A percentile compares a stretch with the other conserved stretches of the same genome.
phyloP scores from a whole-genome alignment of 2,888 invertebrate species.

The Chrysopilus asiliformis region DNA sequence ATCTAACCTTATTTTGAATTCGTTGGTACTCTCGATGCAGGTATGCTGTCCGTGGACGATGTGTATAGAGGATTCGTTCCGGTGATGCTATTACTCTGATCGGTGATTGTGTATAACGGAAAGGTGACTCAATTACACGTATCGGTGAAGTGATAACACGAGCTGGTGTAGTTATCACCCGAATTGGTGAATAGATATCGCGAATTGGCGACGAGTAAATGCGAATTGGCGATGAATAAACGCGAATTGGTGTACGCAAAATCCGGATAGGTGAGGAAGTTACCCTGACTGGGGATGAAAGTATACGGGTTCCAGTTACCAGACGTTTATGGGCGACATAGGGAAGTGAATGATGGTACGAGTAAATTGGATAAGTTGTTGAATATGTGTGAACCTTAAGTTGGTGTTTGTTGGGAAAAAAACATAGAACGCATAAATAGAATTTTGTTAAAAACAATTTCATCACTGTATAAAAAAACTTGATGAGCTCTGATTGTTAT shows the following conservation, averaged over 20 bases:
- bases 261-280: conserved; percentile 29
- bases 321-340: conserved; percentile 21
- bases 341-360: conserved; percentile 28
- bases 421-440: too few relatives aligned
- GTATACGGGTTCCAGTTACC: conserved; percentile 17
- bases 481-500: too few relatives aligned
- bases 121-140: conserved; percentile 11
- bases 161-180: conserved; percentile 11
- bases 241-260: conserved; percentile 24
- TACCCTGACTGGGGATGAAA: conserved; percentile 21
- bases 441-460: too few relatives aligned
- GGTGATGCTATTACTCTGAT: conserved; percentile 15
- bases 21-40: conserved; percentile 46
- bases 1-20: conserved; percentile 51
- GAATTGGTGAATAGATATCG: conserved; percentile 26
- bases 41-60: conserved; percentile 14
- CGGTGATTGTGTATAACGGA: conserved; percentile 26
- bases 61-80: conserved; percentile 19
- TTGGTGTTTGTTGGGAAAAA: too few relatives aligned
- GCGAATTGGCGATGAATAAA: conserved; percentile 20
- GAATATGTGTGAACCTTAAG: conserved; percentile 19
- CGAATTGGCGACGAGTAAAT: conserved; percentile 24
- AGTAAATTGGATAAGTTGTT: conserved; percentile 34
- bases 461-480: too few relatives aligned
- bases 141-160: conserved; percentile 28